Percentiles rank a stretch among this genome's conserved stretches.
phyloP scores from a whole-genome alignment of 2,797 vertebrate species.

The Arctocebus calabarensis region DNA sequence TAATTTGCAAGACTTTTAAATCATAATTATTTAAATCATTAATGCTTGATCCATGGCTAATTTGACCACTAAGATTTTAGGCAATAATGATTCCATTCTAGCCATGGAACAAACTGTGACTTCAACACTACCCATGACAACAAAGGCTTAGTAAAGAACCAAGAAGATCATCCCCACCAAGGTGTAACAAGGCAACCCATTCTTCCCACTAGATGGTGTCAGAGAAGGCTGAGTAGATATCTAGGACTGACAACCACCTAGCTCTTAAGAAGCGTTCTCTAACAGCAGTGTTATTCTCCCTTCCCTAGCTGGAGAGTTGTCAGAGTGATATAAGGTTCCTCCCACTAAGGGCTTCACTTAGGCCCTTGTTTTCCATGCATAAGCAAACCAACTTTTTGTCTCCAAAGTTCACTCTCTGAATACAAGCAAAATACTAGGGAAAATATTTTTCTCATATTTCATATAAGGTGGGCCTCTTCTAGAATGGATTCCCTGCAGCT shows the following conservation, averaged over 20 bases:
- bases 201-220: not conserved
- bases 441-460: no score
- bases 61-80: not conserved
- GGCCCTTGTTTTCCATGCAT: no score
- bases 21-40: slow-evolving; percentile 14
- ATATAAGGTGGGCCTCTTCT: no score
- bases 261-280: not conserved
- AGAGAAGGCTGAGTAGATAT: not conserved
- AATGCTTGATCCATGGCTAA: not conserved
- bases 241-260: not conserved
- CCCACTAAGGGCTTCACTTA: no score
- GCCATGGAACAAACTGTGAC: not conserved
- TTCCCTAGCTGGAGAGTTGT: not conserved
- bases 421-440: no score
- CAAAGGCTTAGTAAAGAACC: not conserved
- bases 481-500: no score
- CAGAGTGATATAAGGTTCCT: no score
- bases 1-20: slow-evolving; percentile 46
- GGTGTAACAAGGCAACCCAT: not conserved
- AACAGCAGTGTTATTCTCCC: not conserved
- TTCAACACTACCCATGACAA: not conserved
- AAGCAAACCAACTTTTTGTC: no score
- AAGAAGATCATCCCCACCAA: not conserved
- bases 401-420: no score
- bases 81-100: not conserved